phyloP scores from a whole-genome alignment of 2,113 vertebrate genomes.

The Silurus glanis region DNA sequence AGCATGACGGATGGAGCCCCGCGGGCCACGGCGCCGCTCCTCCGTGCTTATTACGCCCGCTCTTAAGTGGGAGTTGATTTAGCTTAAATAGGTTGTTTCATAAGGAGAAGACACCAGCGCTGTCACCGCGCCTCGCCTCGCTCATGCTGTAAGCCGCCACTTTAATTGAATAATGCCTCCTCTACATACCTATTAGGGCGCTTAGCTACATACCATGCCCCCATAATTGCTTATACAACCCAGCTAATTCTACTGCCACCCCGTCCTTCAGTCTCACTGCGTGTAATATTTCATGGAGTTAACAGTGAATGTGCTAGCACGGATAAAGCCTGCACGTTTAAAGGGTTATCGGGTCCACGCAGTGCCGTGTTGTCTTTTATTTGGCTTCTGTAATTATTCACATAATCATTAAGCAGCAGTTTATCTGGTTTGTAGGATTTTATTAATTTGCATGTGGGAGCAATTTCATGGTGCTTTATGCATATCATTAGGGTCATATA shows the following conservation, averaged over 20 bases:
- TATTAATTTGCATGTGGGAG: slow-evolving; percentile 54
- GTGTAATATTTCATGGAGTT: slow-evolving; percentile 63
- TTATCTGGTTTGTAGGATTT: slow-evolving; percentile 54
- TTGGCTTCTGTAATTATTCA: slow-evolving; percentile 48
- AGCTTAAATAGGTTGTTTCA: slow-evolving; percentile 93
- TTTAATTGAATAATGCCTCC: slow-evolving; percentile 89
- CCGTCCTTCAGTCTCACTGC: slow-evolving; percentile 48
- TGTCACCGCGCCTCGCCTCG: slow-evolving; percentile 76
- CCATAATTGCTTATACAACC: slow-evolving; percentile 74
- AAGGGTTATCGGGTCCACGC: slow-evolving; percentile 55
- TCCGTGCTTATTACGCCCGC: slow-evolving; percentile 83
- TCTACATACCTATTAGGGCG: slow-evolving; percentile 74
- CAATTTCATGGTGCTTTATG: slow-evolving; percentile 49
- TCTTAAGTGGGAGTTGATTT: slow-evolving; percentile 94
- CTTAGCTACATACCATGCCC: slow-evolving; percentile 75
- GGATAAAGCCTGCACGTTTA: slow-evolving; percentile 53
- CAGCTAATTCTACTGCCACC: slow-evolving; percentile 69
- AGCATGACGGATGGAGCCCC: slow-evolving; percentile 89
- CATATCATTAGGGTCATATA: slow-evolving; percentile 50
- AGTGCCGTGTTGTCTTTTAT: slow-evolving; percentile 52
- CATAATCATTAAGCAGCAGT: slow-evolving; percentile 54
- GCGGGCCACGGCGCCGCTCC: slow-evolving; percentile 78
- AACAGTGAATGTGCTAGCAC: slow-evolving; percentile 53
- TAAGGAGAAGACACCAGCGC: slow-evolving; percentile 77
- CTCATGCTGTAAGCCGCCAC: slow-evolving; percentile 73